Evolutionary conservation across 2,888 invertebrate genomes (phyloP).

Genomic region (Rhagonycha lutea): DNA sequence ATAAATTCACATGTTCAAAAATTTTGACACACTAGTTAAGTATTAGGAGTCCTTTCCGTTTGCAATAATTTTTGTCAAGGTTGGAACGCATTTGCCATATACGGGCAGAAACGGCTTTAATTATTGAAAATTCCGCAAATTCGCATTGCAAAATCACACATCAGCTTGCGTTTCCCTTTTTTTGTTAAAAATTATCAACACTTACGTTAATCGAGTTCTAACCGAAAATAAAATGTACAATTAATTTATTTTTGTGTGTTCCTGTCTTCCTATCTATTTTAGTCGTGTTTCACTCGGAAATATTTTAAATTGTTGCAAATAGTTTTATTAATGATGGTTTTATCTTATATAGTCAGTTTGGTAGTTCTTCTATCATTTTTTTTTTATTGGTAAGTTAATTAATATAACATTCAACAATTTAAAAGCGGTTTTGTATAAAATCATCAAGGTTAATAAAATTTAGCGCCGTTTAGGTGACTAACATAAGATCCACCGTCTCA

Average conservation of each 20-base stretch:
- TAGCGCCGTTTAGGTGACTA: conserved; percentile 20
- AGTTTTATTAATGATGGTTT: background rate
- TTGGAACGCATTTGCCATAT: background rate
- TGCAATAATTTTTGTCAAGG: background rate
- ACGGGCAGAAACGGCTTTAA: background rate
- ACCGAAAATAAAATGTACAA: background rate
- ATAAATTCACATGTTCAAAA: background rate
- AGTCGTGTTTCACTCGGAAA: background rate
- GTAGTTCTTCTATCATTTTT: background rate
- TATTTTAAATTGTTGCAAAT: background rate
- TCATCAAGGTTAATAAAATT: conserved; percentile 15
- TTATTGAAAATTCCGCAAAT: background rate
- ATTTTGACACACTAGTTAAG: background rate
- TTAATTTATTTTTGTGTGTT: background rate
- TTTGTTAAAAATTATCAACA: background rate
- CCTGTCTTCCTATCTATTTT: background rate
- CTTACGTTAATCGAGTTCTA: background rate
- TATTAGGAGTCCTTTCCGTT: background rate
- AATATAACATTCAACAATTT: conserved; percentile 12
- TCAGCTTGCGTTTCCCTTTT: background rate
- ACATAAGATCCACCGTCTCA: conserved; percentile 5
- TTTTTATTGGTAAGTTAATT: conserved; percentile 3
- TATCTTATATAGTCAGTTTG: background rate
- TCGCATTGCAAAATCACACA: background rate
- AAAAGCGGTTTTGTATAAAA: conserved; percentile 2